Percentiles rank a stretch among this genome's conserved stretches.
phyloP scores from a whole-genome alignment of 2,797 vertebrate genomes.

The Simalia tracyae region DNA sequence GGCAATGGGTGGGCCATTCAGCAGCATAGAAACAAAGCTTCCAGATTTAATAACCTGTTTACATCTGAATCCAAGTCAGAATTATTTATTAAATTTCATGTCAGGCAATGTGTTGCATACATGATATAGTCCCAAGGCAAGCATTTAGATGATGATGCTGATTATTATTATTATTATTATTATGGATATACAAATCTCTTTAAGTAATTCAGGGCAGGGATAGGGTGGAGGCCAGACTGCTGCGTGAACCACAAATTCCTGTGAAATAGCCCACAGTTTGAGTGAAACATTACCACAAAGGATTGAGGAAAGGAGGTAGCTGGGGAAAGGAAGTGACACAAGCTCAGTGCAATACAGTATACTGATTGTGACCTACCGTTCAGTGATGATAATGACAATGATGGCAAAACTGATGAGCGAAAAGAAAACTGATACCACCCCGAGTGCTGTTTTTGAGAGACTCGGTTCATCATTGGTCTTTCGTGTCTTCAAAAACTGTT shows the following conservation, averaged over 20 bases:
- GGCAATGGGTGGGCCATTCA: not conserved
- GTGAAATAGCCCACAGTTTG: not conserved
- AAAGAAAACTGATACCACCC: slow-evolving; percentile 64
- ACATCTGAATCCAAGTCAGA: not conserved
- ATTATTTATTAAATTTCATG: not conserved
- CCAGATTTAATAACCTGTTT: not conserved
- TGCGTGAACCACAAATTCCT: not conserved
- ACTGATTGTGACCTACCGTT: slow-evolving; percentile 18
- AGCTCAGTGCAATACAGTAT: not conserved
- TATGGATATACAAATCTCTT: not conserved
- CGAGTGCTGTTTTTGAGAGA: slow-evolving; percentile 68
- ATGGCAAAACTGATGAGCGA: slow-evolving; percentile 62
- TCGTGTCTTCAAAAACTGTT: slow-evolving; percentile 75
- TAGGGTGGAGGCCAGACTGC: not conserved
- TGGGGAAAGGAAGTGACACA: not conserved
- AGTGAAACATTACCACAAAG: not conserved
- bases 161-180: not conserved
- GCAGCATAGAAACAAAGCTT: not conserved
- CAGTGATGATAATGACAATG: slow-evolving; percentile 59
- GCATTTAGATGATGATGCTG: not conserved
- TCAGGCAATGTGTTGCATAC: not conserved
- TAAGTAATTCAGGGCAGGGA: not conserved
- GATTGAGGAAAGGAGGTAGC: not conserved
- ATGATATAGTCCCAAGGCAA: not conserved
- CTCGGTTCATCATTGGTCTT: slow-evolving; percentile 57